phyloP scores from a whole-genome alignment of 2,888 invertebrate genomes.

The Melinopterus prodromus region DNA sequence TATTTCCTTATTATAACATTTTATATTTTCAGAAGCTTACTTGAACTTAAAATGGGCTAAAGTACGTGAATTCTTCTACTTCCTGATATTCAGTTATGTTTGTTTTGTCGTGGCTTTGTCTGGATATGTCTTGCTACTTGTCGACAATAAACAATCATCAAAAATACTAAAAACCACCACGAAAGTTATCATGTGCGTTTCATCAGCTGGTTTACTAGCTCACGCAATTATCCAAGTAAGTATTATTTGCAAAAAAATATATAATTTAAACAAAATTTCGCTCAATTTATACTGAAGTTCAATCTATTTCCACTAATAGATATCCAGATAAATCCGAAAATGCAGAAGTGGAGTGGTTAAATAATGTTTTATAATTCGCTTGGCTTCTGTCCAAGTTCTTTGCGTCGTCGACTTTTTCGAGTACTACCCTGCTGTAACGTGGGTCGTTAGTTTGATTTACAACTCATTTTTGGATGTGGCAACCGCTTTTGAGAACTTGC shows the following conservation, averaged over 20 bases:
- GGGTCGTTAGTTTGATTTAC: not conserved
- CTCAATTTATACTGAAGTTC: not conserved
- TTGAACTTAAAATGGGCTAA: constrained; percentile 64
- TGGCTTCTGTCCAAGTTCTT: not conserved
- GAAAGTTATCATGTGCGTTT: constrained; percentile 51
- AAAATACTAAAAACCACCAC: constrained; percentile 42
- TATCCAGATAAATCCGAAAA: not conserved
- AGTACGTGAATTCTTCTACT: constrained; percentile 61
- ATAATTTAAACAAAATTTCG: not conserved
- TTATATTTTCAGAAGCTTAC: constrained; percentile 55
- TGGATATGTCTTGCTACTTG: constrained; percentile 51
- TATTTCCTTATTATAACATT: constrained; percentile 5
- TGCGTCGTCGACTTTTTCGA: not conserved
- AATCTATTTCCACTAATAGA: not conserved
- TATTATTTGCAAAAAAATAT: not conserved
- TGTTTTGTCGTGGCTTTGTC: constrained; percentile 60
- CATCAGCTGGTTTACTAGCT: constrained; percentile 49
- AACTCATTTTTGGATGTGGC: not conserved
- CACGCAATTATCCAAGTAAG: constrained; percentile 55
- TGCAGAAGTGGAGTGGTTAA: not conserved
- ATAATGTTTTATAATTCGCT: not conserved
- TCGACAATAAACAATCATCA: constrained; percentile 43
- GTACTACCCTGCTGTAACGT: not conserved
- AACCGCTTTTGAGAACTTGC: not conserved
- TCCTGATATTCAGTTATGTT: constrained; percentile 57